Evolutionary conservation across 2,113 vertebrate genomes (phyloP).

Genomic region (Scalopus aquaticus): DNA sequence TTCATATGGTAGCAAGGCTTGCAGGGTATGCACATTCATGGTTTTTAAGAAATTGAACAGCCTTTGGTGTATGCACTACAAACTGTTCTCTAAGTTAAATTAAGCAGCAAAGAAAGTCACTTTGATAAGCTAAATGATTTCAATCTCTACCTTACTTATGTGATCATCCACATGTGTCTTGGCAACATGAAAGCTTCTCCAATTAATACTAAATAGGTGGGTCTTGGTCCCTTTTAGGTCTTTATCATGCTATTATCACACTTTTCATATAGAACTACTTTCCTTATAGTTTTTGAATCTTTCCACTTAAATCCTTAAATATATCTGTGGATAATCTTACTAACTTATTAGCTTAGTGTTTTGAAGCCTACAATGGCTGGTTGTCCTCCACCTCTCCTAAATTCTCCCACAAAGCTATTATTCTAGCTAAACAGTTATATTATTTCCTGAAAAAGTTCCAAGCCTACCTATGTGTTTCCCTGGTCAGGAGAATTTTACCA

Average conservation of each 20-base stretch:
- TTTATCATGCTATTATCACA: not conserved
- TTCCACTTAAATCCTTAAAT: not conserved
- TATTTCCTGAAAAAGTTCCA: not conserved
- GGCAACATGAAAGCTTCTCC: not conserved
- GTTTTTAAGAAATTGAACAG: not conserved
- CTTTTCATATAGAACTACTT: not conserved
- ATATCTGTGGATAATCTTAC: not conserved
- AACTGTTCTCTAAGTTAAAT: not conserved
- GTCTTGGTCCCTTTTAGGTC: not conserved
- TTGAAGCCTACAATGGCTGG: not conserved
- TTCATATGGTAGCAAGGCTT: not conserved
- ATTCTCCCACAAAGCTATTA: not conserved
- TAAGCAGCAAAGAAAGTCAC: not conserved
- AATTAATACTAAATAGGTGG: not conserved
- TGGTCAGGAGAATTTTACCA: not conserved
- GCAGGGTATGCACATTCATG: not conserved
- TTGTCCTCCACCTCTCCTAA: not conserved
- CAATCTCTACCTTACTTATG: not conserved
- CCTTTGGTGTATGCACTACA: not conserved
- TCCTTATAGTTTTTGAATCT: not conserved
- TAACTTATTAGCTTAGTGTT: not conserved
- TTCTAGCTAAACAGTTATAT: not conserved
- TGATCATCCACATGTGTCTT: not conserved
- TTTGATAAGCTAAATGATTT: not conserved
- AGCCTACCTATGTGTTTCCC: not conserved